Evolutionary conservation across 2,888 invertebrate species (phyloP).

Genomic region (Aspidiotus destructor): DNA sequence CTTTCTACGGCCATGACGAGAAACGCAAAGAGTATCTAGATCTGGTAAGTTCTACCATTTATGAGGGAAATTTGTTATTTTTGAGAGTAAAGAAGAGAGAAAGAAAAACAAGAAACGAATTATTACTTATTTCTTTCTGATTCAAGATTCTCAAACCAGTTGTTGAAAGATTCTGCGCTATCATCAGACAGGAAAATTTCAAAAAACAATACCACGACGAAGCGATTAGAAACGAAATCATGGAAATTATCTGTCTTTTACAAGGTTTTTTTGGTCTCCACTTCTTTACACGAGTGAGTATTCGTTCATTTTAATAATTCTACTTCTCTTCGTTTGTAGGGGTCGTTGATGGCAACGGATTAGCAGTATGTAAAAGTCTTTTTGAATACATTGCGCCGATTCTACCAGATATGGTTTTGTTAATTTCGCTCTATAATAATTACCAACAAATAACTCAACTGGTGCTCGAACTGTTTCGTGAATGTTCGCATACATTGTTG

Average conservation of each 20-base stretch:
- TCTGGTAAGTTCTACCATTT: constrained; percentile 2
- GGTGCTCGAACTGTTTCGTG: constrained; percentile 61
- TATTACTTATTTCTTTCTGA: constrained; percentile 9
- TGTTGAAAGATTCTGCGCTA: constrained; percentile 48
- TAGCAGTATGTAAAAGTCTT: constrained; percentile 45
- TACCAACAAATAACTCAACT: constrained; percentile 69
- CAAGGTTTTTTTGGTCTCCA: constrained; percentile 43
- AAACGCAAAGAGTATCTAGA: constrained; percentile 22
- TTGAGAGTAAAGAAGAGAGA: no score
- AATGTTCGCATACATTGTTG: constrained; percentile 60
- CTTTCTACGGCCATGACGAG: constrained; percentile 11
- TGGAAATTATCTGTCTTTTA: constrained; percentile 65
- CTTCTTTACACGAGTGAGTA: no score
- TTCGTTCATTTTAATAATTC: background rate
- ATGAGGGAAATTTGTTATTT: no score
- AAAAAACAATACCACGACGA: constrained; percentile 51
- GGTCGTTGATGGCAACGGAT: constrained; percentile 54
- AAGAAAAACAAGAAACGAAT: background rate
- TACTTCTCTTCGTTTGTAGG: constrained; percentile 42
- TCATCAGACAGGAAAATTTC: constrained; percentile 49
- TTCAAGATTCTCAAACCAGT: constrained; percentile 46
- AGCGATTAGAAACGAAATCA: constrained; percentile 55
- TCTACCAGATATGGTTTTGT: constrained; percentile 56
- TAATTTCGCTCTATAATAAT: constrained; percentile 65
- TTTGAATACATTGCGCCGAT: constrained; percentile 56